phyloP scores from a whole-genome alignment of 1,140 invertebrate genomes.

The Tetranychus urticae region DNA sequence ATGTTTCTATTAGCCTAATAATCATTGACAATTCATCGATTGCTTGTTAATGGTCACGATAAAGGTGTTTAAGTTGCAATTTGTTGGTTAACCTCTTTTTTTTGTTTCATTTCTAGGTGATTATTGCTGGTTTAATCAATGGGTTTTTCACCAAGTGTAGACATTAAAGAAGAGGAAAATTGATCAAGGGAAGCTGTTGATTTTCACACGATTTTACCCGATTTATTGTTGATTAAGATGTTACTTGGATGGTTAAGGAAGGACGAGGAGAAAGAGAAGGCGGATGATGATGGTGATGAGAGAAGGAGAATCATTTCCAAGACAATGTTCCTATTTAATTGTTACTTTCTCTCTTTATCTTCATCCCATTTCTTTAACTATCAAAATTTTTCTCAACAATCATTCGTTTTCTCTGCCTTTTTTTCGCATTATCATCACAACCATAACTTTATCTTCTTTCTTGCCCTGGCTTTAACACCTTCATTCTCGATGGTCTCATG shows the following conservation, averaged over 20 bases:
- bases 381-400: too few relatives aligned
- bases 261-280: neutral
- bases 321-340: neutral
- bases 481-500: too few relatives aligned
- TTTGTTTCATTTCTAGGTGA: too few relatives aligned
- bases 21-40: neutral
- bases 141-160: neutral
- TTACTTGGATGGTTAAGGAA: neutral
- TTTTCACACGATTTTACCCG: neutral
- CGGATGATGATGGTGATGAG: neutral
- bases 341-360: too few relatives aligned
- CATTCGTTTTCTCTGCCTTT: too few relatives aligned
- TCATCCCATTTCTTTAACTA: too few relatives aligned
- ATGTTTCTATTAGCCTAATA: neutral
- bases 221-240: neutral
- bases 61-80: conserved; percentile 17
- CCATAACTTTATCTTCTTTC: too few relatives aligned
- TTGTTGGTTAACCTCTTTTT: conserved; percentile 11
- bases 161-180: too few relatives aligned
- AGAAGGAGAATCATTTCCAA: neutral
- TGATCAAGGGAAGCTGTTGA: neutral
- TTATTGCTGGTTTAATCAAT: neutral
- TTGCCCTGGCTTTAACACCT: too few relatives aligned
- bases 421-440: too few relatives aligned
- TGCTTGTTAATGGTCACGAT: too few relatives aligned